These are phyloP conservation scores for Drosophila paracracens DNA, from an alignment of 2,888 invertebrate genomes.

Conservation along the genomic window DNA sequence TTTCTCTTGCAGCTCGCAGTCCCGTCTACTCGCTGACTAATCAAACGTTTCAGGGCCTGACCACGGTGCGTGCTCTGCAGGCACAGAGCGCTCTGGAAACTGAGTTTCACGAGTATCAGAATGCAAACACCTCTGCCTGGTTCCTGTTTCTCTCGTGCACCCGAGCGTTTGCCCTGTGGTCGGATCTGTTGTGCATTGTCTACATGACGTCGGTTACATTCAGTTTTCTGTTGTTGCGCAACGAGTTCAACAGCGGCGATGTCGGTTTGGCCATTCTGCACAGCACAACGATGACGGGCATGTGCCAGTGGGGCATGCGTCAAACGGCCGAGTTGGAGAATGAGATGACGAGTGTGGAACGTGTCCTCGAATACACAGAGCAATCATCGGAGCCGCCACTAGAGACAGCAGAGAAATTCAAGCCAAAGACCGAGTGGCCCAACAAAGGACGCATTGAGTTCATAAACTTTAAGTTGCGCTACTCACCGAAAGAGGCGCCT, in stretches of 20 bases:
- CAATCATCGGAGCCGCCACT: constrained; percentile 88
- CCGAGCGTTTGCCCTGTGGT: constrained; percentile 96
- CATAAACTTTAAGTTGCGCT: constrained; percentile 89
- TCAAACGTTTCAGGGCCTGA: constrained; percentile 90
- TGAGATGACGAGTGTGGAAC: constrained; percentile 93
- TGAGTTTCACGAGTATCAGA: constrained; percentile 88
- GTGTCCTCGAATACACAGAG: constrained; percentile 92
- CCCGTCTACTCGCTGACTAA: constrained; percentile 92
- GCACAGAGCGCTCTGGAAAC: constrained; percentile 88
- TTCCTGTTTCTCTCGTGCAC: constrained; percentile 93
- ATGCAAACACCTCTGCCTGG: constrained; percentile 91
- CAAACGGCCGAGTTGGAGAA: constrained; percentile 94
- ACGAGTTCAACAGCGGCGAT: constrained; percentile 86
- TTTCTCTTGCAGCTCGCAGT: constrained; percentile 88
- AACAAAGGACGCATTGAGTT: constrained; percentile 89
- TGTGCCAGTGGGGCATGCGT: constrained; percentile 93
- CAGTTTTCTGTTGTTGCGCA: constrained; percentile 90
- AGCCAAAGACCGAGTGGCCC: constrained; percentile 88
- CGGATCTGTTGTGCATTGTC: constrained; percentile 94
- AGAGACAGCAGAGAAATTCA: constrained; percentile 84
- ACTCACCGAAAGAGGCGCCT: constrained; percentile 88
- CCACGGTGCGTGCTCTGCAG: constrained; percentile 90
- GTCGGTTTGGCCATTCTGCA: constrained; percentile 91
- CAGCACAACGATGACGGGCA: constrained; percentile 89
- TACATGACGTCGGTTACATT: constrained; percentile 94